These are phyloP conservation scores for Pinctada fucata DNA, from an alignment of 2,888 invertebrate species.

Conservation along the genomic window DNA sequence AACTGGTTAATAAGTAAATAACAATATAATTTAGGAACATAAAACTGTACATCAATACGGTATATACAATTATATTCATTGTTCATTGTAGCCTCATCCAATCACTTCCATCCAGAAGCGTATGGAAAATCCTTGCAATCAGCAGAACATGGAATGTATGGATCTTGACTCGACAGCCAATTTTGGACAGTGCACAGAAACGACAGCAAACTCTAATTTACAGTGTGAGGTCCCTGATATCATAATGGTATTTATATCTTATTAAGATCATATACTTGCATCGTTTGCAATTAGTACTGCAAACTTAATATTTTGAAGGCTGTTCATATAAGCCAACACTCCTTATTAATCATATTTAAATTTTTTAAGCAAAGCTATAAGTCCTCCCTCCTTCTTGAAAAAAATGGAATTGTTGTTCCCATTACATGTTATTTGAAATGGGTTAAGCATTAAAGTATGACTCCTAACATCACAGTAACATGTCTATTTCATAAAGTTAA, in stretches of 20 bases:
- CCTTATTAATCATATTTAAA: too few relatives aligned
- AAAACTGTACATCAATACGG: background rate
- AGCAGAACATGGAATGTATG: background rate
- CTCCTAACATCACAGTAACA: too few relatives aligned
- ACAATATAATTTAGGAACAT: background rate
- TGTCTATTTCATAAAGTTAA: too few relatives aligned
- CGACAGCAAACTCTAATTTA: background rate
- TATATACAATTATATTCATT: background rate
- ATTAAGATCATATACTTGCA: too few relatives aligned
- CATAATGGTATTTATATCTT: background rate
- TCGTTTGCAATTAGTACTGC: too few relatives aligned
- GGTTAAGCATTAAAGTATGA: too few relatives aligned
- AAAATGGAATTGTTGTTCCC: too few relatives aligned
- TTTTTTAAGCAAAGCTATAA: too few relatives aligned
- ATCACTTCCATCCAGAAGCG: constrained; percentile 2
- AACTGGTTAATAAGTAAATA: background rate
- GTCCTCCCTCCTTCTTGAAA: too few relatives aligned
- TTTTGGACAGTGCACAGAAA: background rate
- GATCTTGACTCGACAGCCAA: background rate
- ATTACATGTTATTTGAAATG: too few relatives aligned
- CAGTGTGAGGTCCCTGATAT: background rate
- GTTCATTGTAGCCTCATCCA: constrained; percentile 6
- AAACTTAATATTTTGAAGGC: too few relatives aligned
- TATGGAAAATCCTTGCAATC: background rate
- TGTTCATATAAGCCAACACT: too few relatives aligned